phyloP scores from a whole-genome alignment of 1,140 invertebrate genomes.

The Drosophila arawakana region DNA sequence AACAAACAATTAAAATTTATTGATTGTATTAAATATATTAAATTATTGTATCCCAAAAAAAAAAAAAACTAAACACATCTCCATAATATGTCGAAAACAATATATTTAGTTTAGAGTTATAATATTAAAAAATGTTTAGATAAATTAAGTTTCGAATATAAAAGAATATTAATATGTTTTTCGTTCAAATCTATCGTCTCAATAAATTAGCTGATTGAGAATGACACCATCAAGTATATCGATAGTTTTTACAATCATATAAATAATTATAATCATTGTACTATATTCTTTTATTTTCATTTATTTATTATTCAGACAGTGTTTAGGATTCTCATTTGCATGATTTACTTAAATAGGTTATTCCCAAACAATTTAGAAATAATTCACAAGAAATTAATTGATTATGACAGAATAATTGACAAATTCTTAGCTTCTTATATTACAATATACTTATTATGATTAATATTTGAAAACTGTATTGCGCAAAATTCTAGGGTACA shows the following conservation, averaged over 20 bases:
- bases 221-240: background rate
- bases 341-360: no score
- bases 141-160: slow-evolving; percentile 9
- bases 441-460: no score
- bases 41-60: background rate
- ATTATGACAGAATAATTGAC: no score
- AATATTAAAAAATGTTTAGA: slow-evolving; percentile 11
- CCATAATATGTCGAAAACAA: background rate
- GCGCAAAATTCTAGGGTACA: background rate
- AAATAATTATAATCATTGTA: no score
- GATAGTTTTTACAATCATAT: background rate
- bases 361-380: no score
- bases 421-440: no score
- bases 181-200: slow-evolving; percentile 22
- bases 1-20: background rate
- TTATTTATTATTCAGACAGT: no score
- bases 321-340: no score
- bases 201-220: background rate
- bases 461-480: background rate
- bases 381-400: no score
- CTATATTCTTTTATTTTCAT: no score
- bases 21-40: background rate
- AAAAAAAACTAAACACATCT: no score
- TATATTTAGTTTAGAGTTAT: background rate
- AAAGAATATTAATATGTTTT: slow-evolving; percentile 29